Base-by-base conservation (phyloP, 37 sponge, comb jelly and placozoan species). In the Geodia barretti region DNA sequence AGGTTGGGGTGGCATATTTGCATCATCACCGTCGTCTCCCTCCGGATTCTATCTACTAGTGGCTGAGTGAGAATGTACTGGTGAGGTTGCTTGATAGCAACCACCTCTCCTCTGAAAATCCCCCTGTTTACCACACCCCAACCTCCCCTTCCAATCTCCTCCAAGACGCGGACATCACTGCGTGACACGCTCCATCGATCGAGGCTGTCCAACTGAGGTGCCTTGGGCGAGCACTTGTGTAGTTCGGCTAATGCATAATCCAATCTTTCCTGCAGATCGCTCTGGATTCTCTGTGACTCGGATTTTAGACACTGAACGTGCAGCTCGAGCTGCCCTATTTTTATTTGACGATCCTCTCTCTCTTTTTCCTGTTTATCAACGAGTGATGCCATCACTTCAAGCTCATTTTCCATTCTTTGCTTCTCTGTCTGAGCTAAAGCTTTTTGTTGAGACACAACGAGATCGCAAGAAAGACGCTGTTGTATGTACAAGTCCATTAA, bases 1-100 rank as follows among this genome's bases (percentile, higher is more conserved):
- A 88, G 77, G 73, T 88, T 67, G 59, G 88, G 88, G 41, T 88
- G 88, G 5, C 74, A 37, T 17, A 88, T 47, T 35, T 41, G 73
- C 1, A 82, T 39, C 33, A 74, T 73, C 23, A 82, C 76, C 21
- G 71, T 64, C 72, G 81, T 88, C 73, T 88, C 88, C 30, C 86
- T 33, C 47, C 62, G 65, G 47, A 86, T 37, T 41, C 67, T 63
- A 20, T 76, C 30, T 28, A 60, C 37, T 39, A 47, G 64, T 54
- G 67, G 61, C 31, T 76, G 68, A 35, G 80, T 65, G 75, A 79
- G 60, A 40, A 86, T 72, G 28, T 64, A 33, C 54, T 73, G 34
- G 64, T 86, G 87, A 0, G 71, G 70, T 17, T 63, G 68, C 64
- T 79, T 79, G 17, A 86, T 75, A 62, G 87, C 87, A 41, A 86